Percentiles rank a stretch among this genome's conserved stretches.
phyloP scores from a whole-genome alignment of 2,113 vertebrate genomes.

The Phainopepla nitens region DNA sequence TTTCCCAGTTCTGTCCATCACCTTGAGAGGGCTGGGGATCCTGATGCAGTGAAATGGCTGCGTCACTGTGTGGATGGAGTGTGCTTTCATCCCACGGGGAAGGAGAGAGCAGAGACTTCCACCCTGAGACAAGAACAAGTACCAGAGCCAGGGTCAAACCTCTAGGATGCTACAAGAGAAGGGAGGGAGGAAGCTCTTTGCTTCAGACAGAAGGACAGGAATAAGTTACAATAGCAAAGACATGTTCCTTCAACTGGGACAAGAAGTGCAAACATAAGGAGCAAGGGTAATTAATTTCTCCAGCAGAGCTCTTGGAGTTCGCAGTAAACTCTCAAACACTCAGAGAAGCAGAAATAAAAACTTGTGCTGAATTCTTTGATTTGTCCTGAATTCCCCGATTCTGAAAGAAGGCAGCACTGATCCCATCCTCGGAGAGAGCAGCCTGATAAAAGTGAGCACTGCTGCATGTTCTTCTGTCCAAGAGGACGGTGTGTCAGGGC shows the following conservation, averaged over 20 bases:
- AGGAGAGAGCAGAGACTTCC: not conserved
- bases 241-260: not conserved
- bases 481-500: not conserved
- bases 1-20: not conserved
- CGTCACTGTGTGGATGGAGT: not conserved
- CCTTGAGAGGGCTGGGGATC: not conserved
- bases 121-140: rapidly evolving
- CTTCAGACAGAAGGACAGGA: not conserved
- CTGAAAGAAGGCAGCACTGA: not conserved
- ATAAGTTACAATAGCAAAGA: not conserved
- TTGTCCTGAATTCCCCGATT: not conserved
- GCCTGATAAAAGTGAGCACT: not conserved
- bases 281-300: not conserved
- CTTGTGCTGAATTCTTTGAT: not conserved
- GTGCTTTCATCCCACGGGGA: not conserved
- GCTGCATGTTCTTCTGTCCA: not conserved
- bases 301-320: not conserved
- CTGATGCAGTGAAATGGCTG: not conserved
- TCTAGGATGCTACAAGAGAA: not conserved
- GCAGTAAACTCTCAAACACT: not conserved
- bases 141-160: not conserved
- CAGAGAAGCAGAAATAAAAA: not conserved
- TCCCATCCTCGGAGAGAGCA: not conserved
- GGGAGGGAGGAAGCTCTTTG: not conserved
- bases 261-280: not conserved